These are phyloP conservation scores for Thelaira solivaga DNA, from an alignment of 2,888 invertebrate species.

Conservation along the genomic window DNA sequence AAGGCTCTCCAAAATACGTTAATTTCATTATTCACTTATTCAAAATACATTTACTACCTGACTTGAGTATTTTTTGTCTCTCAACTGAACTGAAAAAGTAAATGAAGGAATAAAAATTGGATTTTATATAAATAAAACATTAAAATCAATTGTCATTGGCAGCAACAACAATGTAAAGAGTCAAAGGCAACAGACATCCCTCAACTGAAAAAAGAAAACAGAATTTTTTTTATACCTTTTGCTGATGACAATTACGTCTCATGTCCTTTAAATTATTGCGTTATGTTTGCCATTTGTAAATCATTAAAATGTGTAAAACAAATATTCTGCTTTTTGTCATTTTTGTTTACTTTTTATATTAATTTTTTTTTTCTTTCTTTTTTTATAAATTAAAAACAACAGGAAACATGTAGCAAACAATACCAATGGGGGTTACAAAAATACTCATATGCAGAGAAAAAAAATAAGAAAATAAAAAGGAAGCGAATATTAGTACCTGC, in stretches of 20 bases:
- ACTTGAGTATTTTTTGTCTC: neutral
- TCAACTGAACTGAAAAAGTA: neutral
- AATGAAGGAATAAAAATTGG: neutral
- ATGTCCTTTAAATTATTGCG: conserved; percentile 23
- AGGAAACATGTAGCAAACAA: conserved; percentile 43
- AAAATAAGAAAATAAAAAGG: neutral
- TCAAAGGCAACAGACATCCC: conserved; percentile 19
- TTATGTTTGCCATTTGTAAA: conserved; percentile 27
- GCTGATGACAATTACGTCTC: neutral
- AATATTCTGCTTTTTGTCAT: too few species aligned
- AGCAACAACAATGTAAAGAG: conserved; percentile 3
- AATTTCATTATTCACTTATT: too few species aligned
- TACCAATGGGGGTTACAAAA: conserved; percentile 34
- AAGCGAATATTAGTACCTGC: too few species aligned
- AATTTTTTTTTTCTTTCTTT: neutral
- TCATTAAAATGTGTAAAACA: conserved; percentile 32
- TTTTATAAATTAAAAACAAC: conserved; percentile 35
- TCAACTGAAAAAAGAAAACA: neutral
- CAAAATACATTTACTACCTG: neutral
- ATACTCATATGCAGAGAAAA: neutral
- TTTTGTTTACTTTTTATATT: neutral
- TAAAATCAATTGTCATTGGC: conserved; percentile 48
- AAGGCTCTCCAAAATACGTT: neutral
- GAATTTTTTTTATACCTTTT: too few species aligned
- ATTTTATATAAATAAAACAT: conserved; percentile 17